These are phyloP conservation scores for rabbit (Oryctolagus cuniculus) DNA, from an alignment of 2,113 vertebrate species.

Conservation along the genomic window DNA sequence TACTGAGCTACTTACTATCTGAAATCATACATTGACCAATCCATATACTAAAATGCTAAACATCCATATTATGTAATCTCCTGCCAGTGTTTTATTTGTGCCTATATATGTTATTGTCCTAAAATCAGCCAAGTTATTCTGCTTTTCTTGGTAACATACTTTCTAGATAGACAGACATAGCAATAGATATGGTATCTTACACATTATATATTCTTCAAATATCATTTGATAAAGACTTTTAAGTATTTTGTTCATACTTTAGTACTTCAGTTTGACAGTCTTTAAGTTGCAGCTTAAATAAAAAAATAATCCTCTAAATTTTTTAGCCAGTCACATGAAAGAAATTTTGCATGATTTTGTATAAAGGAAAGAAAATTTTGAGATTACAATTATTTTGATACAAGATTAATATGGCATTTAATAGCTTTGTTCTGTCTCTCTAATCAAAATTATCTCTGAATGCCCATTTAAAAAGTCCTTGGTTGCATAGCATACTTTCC, in stretches of 20 bases:
- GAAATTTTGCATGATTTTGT: constrained; percentile 34
- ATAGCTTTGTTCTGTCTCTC: constrained; percentile 62
- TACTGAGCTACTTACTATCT: neutral
- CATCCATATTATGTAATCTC: neutral
- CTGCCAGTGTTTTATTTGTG: neutral
- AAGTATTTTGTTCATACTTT: constrained; percentile 37
- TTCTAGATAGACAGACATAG: neutral
- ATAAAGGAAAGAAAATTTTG: constrained; percentile 43
- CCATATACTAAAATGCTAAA: neutral
- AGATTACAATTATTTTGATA: constrained; percentile 20
- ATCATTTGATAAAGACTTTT: constrained; percentile 1
- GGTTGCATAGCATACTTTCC: constrained; percentile 58
- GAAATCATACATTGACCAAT: neutral
- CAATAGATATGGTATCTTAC: neutral
- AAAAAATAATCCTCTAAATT: constrained; percentile 27
- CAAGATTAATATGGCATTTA: constrained; percentile 66
- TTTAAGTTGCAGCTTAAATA: constrained; percentile 21
- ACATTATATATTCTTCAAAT: neutral
- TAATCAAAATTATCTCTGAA: constrained; percentile 68
- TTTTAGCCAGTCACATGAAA: constrained; percentile 45
- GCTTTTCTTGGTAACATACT: neutral
- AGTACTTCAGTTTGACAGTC: constrained; percentile 11
- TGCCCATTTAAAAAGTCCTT: constrained; percentile 53
- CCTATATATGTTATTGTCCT: neutral
- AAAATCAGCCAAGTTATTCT: neutral